Evolutionary conservation across 2,888 invertebrate genomes (phyloP).

Genomic region (Tetranychus truncatus): DNA sequence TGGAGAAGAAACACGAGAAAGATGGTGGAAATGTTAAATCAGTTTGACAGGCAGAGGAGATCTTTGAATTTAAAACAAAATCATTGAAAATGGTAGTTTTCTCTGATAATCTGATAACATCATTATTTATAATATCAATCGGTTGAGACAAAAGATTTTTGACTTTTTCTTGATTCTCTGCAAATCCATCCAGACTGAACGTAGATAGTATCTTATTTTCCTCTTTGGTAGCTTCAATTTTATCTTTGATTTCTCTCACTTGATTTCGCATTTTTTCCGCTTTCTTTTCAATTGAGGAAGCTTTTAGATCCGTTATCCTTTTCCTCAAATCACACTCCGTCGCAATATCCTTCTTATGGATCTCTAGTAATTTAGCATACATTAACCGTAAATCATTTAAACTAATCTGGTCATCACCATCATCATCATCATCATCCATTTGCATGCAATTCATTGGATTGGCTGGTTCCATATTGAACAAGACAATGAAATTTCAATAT

Average conservation of each 20-base stretch:
- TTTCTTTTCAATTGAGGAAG: background rate
- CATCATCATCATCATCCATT: background rate
- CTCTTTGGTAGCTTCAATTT: background rate
- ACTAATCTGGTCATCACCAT: background rate
- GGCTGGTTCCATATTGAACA: background rate
- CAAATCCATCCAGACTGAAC: background rate
- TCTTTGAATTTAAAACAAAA: background rate
- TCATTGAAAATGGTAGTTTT: too few relatives aligned
- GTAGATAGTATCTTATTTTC: background rate
- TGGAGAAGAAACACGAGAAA: background rate
- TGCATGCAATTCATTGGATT: background rate
- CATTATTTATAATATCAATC: background rate
- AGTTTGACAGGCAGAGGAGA: background rate
- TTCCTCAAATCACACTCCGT: background rate
- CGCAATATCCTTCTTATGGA: background rate
- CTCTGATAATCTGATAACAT: too few relatives aligned
- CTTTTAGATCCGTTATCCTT: background rate
- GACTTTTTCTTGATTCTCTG: background rate
- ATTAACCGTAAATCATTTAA: background rate
- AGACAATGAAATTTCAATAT: too few relatives aligned
- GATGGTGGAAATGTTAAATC: background rate
- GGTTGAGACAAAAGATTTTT: background rate
- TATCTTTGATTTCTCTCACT: background rate
- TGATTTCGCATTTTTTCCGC: background rate
- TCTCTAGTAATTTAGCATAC: background rate